Evolutionary conservation across 2,797 vertebrate species (phyloP).

Genomic region (Paguma larvata): DNA sequence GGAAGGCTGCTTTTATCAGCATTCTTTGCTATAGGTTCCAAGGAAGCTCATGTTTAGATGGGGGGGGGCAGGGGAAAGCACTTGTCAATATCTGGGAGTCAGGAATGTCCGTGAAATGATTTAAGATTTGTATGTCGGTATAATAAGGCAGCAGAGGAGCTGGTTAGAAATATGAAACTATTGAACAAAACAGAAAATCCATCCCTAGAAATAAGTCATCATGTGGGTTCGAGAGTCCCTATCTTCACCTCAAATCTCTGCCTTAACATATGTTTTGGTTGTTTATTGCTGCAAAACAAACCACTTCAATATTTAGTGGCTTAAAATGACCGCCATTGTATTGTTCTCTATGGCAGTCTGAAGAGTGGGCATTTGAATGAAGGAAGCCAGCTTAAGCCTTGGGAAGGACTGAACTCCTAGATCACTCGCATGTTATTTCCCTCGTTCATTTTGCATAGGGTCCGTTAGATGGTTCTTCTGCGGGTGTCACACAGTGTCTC

Average conservation of each 20-base stretch:
- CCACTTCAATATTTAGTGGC: neutral
- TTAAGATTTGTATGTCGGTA: neutral
- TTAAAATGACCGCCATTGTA: neutral
- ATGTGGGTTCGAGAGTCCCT: neutral
- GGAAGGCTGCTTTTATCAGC: neutral
- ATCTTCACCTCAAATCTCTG: neutral
- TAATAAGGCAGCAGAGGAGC: neutral
- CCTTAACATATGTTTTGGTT: neutral
- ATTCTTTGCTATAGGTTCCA: neutral
- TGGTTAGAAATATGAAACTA: neutral
- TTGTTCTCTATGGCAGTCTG: neutral
- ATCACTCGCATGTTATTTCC: constrained; percentile 14
- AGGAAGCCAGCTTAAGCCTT: neutral
- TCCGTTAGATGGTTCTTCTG: neutral
- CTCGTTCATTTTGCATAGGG: neutral
- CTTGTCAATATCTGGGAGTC: neutral
- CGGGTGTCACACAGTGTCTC: neutral
- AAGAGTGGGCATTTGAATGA: neutral
- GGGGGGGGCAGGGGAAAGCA: neutral
- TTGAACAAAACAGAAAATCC: neutral
- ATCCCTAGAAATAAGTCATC: neutral
- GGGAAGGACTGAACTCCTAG: neutral
- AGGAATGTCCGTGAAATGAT: neutral
- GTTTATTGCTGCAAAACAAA: neutral
- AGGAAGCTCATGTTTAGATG: neutral